Conservation (phyloP, 92 coral and sea anemone genomes). For the Umimayanthus kanabou region DNA sequence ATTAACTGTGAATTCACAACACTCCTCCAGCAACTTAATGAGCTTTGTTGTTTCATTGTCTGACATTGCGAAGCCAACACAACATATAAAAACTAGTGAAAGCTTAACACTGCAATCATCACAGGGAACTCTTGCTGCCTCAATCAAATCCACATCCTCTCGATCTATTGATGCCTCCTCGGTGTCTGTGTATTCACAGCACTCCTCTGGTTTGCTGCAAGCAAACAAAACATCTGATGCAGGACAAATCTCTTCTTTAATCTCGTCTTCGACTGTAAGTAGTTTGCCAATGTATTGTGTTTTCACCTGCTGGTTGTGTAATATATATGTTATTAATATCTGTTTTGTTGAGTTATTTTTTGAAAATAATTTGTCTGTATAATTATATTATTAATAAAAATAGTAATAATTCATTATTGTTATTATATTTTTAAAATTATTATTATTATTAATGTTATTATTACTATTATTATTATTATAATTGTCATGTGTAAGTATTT, state of each 20-base stretch:
- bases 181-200: background rate
- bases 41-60: background rate
- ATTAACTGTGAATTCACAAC: background rate
- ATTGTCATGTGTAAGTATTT: too few species aligned
- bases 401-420: too few species aligned
- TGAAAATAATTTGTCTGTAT: too few species aligned
- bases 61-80: background rate
- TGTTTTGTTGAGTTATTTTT: too few species aligned
- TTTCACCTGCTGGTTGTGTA: too few species aligned
- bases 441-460: too few species aligned
- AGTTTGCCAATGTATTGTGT: background rate
- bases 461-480: too few species aligned
- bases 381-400: too few species aligned
- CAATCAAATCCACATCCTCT: background rate
- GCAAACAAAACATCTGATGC: constrained; percentile 1
- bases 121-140: background rate
- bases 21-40: background rate
- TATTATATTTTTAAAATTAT: too few species aligned
- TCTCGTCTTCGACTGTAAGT: background rate
- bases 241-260: background rate
- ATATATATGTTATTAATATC: too few species aligned
- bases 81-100: background rate
- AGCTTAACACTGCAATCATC: background rate
- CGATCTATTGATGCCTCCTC: background rate
- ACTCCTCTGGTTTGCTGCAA: constrained; percentile 10